Conservation (phyloP, 2,113 vertebrate species). For the Cebidichthys violaceus region DNA sequence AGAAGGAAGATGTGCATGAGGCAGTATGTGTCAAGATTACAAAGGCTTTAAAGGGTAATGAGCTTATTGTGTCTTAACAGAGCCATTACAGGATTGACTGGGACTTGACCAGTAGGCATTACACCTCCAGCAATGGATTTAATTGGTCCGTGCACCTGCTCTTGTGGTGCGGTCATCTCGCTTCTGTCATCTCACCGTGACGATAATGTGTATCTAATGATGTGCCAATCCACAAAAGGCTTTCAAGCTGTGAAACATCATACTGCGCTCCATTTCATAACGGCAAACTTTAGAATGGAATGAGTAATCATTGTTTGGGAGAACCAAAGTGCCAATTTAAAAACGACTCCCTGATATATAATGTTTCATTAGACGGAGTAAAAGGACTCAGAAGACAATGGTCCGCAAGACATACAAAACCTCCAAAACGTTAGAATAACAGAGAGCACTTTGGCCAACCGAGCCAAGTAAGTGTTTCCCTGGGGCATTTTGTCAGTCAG, state of each 20-base stretch:
- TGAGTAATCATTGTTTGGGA: not conserved
- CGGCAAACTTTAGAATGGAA: no score
- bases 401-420: not conserved
- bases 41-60: constrained; percentile 47
- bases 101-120: constrained; percentile 35
- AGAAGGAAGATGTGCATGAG: constrained; percentile 5
- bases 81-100: constrained; percentile 43
- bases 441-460: constrained; percentile 26
- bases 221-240: not conserved
- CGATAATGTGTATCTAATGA: not conserved
- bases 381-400: constrained; percentile 8
- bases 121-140: constrained; percentile 38
- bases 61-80: constrained; percentile 54
- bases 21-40: constrained; percentile 53
- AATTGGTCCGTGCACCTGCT: constrained; percentile 35
- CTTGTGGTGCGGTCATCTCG: not conserved
- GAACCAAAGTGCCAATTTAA: not conserved
- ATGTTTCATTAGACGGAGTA: constrained; percentile 2
- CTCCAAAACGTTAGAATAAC: constrained; percentile 10
- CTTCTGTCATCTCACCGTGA: not conserved
- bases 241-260: not conserved
- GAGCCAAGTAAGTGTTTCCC: constrained; percentile 26
- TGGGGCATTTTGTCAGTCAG: constrained; percentile 36
- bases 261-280: not conserved
- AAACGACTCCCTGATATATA: not conserved